Percentiles rank a stretch among this genome's conserved stretches.
Evolutionary conservation across 2,113 vertebrate genomes (phyloP).

Genomic region (Carassius carassius): DNA sequence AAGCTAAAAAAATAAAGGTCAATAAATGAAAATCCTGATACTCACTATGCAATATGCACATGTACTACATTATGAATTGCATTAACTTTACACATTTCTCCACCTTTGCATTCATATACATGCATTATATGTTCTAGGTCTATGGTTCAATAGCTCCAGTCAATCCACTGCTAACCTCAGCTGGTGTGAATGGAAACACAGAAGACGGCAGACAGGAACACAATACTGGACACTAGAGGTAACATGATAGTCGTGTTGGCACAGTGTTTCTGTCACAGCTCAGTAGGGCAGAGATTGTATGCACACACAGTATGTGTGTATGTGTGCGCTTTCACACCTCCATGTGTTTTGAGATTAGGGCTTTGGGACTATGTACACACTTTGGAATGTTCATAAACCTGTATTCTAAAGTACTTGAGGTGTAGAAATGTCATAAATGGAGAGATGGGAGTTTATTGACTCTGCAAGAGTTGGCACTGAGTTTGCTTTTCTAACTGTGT

Average conservation of each 20-base stretch:
- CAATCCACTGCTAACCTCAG: background rate
- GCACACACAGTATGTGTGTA: background rate
- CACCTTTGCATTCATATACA: background rate
- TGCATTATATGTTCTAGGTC: background rate
- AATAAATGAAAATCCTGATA: background rate
- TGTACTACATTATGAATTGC: background rate
- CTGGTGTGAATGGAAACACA: background rate
- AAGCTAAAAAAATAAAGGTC: background rate
- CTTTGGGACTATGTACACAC: background rate
- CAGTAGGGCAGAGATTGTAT: background rate
- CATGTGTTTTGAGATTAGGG: background rate
- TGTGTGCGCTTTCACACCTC: background rate
- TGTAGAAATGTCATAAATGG: background rate
- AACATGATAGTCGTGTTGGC: background rate
- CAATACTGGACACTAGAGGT: background rate
- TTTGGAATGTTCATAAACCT: slow-evolving; percentile 21
- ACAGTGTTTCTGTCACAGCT: background rate
- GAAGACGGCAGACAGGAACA: background rate
- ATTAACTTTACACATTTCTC: background rate
- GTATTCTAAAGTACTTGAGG: slow-evolving; percentile 1
- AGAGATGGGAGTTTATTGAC: slow-evolving; percentile 3
- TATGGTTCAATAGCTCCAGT: background rate
- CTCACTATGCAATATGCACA: background rate
- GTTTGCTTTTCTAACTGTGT: background rate
- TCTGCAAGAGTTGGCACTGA: background rate